Percentiles rank a stretch among this genome's conserved stretches.
Conservation (phyloP, 2,888 invertebrate species). For the Athalia cordata region DNA sequence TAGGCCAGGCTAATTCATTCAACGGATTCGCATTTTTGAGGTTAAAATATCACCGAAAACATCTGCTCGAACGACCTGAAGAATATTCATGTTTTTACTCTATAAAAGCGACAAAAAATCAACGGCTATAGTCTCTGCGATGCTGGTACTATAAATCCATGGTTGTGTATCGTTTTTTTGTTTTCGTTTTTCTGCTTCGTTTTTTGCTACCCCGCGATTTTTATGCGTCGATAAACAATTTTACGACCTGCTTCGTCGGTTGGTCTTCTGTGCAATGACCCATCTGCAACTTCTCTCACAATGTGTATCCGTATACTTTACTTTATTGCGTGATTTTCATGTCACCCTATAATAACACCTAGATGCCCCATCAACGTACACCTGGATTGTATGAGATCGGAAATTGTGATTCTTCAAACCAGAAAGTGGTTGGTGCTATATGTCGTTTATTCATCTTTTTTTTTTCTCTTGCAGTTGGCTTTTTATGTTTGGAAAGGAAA, state of each 20-base stretch:
- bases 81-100: background rate
- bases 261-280: slow-evolving; percentile 35
- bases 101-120: background rate
- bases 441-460: too few species aligned
- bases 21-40: too few species aligned
- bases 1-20: too few species aligned
- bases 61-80: background rate
- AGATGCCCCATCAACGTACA: too few species aligned
- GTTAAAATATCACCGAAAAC: too few species aligned
- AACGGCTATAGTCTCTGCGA: background rate
- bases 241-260: slow-evolving; percentile 29
- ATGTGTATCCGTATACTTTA: slow-evolving; percentile 25
- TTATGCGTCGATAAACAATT: slow-evolving; percentile 37
- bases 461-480: too few species aligned
- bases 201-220: slow-evolving; percentile 13
- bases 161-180: background rate
- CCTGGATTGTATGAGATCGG: background rate
- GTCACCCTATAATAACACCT: slow-evolving; percentile 25
- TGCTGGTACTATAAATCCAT: slow-evolving; percentile 25
- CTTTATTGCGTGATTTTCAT: slow-evolving; percentile 42
- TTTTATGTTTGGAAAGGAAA: too few species aligned
- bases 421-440: slow-evolving; percentile 7
- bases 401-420: slow-evolving; percentile 37
- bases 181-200: background rate
- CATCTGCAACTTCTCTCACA: slow-evolving; percentile 39